Conservation (phyloP, 1,140 invertebrate species). For the Zaprionus inermis region DNA sequence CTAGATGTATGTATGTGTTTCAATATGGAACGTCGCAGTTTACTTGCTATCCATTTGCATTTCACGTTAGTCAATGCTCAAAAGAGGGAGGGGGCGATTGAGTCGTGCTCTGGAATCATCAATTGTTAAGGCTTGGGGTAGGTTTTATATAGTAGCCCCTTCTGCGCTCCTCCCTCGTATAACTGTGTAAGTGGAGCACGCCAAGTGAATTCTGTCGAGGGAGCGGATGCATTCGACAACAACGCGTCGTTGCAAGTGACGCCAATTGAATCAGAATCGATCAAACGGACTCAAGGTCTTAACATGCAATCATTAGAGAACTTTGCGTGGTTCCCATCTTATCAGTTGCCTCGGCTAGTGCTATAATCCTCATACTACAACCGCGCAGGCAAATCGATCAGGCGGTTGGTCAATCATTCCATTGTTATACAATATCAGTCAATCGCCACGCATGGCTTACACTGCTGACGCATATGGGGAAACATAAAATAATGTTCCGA, state of each 20-base stretch:
- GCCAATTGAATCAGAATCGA: neutral
- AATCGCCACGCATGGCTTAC: neutral
- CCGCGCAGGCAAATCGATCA: conserved; percentile 22
- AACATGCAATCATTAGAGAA: conserved; percentile 27
- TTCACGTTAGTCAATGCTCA: conserved; percentile 7
- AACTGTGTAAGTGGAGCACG: conserved; percentile 30
- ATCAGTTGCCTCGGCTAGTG: conserved; percentile 26
- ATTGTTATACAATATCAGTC: conserved; percentile 46
- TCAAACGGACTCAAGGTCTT: conserved; percentile 14
- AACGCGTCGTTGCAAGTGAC: conserved; percentile 30
- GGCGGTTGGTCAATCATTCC: conserved; percentile 19
- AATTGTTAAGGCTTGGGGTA: conserved; percentile 51
- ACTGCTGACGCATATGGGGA: conserved; percentile 37
- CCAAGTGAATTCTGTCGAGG: neutral
- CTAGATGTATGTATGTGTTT: neutral
- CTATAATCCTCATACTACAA: conserved; percentile 37
- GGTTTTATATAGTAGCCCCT: conserved; percentile 35
- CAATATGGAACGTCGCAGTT: conserved; percentile 49
- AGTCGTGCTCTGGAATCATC: conserved; percentile 21
- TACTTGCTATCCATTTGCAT: conserved; percentile 63
- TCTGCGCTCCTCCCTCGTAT: neutral
- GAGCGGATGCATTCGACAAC: neutral
- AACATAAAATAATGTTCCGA: conserved; percentile 42
- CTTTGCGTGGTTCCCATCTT: conserved; percentile 29
- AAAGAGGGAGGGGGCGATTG: neutral